A percentile compares a stretch with the other conserved stretches of the same genome.
These are phyloP conservation scores for Amblyornis subalaris DNA, from an alignment of 2,113 vertebrate genomes.

Conservation along the genomic window DNA sequence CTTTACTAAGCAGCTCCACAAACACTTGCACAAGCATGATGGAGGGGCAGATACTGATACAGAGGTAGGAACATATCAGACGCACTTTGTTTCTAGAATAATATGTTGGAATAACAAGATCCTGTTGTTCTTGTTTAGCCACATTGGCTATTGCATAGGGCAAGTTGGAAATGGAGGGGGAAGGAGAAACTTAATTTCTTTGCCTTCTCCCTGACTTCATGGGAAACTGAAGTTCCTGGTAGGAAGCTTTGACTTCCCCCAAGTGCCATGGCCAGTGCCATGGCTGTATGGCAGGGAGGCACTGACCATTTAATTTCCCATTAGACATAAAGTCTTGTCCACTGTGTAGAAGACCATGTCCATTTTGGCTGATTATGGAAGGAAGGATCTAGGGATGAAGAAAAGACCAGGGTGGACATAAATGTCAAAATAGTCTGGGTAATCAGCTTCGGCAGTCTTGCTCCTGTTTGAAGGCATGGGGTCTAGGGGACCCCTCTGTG, in stretches of 20 bases:
- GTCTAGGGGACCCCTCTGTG: neutral
- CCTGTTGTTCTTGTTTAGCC: neutral
- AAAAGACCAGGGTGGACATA: neutral
- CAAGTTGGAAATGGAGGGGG: neutral
- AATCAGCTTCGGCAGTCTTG: neutral
- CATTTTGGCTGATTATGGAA: constrained; percentile 28
- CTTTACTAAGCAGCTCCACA: neutral
- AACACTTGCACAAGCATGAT: neutral
- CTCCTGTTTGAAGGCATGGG: neutral
- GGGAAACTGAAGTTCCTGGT: neutral
- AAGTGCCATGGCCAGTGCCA: neutral
- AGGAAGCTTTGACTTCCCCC: neutral
- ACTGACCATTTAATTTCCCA: neutral
- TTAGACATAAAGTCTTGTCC: neutral
- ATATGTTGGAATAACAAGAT: neutral
- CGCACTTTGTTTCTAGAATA: neutral
- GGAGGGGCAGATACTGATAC: neutral
- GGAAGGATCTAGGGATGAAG: neutral
- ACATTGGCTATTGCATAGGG: neutral
- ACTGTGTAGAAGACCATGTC: neutral
- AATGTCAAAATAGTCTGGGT: neutral
- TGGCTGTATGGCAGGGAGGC: neutral
- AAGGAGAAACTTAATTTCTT: neutral
- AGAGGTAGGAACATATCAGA: neutral
- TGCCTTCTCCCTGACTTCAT: neutral